phyloP scores from a whole-genome alignment of 2,797 vertebrate genomes.

The Hirundo rustica region DNA sequence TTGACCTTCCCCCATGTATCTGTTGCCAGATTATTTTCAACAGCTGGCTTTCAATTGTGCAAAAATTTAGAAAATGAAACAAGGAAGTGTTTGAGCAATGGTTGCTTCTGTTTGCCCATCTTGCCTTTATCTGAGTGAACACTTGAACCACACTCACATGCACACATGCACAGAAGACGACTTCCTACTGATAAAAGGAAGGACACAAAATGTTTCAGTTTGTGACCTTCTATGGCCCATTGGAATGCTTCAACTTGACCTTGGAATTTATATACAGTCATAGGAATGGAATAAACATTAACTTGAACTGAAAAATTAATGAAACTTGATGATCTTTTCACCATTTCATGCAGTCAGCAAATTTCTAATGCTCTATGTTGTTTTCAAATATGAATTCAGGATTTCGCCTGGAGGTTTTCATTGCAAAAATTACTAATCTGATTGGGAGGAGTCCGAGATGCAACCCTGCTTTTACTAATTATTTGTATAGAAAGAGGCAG shows the following conservation, averaged over 20 bases:
- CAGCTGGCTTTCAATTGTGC: accelerated
- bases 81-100: accelerated
- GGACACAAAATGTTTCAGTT: background rate
- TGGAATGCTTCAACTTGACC: background rate
- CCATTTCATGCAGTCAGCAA: background rate
- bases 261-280: background rate
- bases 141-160: background rate
- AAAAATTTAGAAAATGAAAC: background rate
- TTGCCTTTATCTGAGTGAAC: background rate
- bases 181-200: background rate
- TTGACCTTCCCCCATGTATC: accelerated
- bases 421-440: background rate
- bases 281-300: background rate
- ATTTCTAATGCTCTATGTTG: background rate
- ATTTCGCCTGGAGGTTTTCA: background rate
- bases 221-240: background rate
- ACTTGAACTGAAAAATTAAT: background rate
- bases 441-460: background rate
- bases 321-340: background rate
- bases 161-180: background rate
- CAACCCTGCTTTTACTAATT: background rate
- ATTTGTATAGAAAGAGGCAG: background rate
- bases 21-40: background rate
- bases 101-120: background rate
- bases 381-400: background rate